Base-by-base conservation (phyloP, 2,113 vertebrate genomes). In the Pitta sordida region DNA sequence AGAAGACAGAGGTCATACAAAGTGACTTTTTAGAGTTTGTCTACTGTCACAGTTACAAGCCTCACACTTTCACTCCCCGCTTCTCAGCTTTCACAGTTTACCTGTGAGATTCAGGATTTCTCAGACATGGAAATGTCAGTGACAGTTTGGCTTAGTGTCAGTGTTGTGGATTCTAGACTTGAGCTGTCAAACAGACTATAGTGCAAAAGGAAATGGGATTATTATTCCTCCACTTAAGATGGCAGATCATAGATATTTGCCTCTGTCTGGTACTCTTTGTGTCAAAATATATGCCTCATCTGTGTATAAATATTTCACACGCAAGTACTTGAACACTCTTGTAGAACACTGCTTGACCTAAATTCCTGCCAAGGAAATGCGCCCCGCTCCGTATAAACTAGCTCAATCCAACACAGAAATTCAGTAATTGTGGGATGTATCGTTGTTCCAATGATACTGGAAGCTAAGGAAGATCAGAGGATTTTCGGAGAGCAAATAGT, bases 141-240 rank as follows among this genome's bases (percentile, higher is more conserved):
- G 95, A 75, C 95, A 96, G 93, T 96, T 94, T 80, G 83, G 90
- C 77, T 97, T 95, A 97, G 93, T 96, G 95, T 97, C 92, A 97
- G 44, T 41, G 77, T 29, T 80, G 60, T 77, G 80, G 90, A 91
- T 88, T 46, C 59, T 74, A 79, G 73, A 64, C 69, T 27, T 48
- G 88, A 92, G 52, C 81, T 96, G 95, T 95, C 91, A 96, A 90
- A 70, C 78, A 92, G 56, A 79, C 94, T 83, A 3, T 14, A 39
- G 91, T 64, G 78, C 91, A 91, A 81, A 93, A 90, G 51, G 46
- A 96, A 96, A 87, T 69, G 22, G 27, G 90, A 83, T 83, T 85
- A 78, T 83, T 86, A 93, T 94, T 83, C 29, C 59, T 93, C 85
- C 83, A 49, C 75, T 93, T 94, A 95, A 86, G 43, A 68, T 67